Percentiles rank a stretch among this genome's conserved stretches.
Conservation (phyloP, 2,797 vertebrate genomes). For the Okamejei kenojei region DNA sequence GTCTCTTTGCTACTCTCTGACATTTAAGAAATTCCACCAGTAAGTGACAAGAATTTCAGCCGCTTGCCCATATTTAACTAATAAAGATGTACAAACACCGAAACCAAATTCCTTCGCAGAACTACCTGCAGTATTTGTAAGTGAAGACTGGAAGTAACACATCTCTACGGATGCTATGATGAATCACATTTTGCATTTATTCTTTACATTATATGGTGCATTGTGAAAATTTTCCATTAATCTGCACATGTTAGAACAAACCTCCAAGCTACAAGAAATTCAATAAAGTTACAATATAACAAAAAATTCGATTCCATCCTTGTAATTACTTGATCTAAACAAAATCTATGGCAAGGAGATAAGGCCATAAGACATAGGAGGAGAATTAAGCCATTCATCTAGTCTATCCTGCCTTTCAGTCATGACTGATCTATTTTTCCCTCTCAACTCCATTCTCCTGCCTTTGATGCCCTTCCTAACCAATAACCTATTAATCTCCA, state of each 20-base stretch:
- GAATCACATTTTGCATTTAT: not conserved
- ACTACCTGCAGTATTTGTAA: not conserved
- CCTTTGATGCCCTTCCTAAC: too few species aligned
- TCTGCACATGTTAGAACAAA: not conserved
- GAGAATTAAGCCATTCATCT: too few species aligned
- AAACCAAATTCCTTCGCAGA: not conserved
- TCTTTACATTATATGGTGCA: not conserved
- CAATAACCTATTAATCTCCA: too few species aligned
- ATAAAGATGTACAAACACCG: slow-evolving; percentile 5
- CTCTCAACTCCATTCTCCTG: too few species aligned
- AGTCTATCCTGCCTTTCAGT: too few species aligned
- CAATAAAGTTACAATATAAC: not conserved
- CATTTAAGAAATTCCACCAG: slow-evolving; percentile 12
- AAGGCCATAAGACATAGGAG: too few species aligned
- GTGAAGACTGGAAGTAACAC: not conserved
- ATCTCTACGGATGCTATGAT: not conserved
- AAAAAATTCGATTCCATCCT: not conserved
- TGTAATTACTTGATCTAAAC: not conserved
- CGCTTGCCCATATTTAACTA: not conserved
- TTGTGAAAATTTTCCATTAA: not conserved
- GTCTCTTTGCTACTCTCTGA: not conserved
- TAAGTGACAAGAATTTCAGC: slow-evolving; percentile 19
- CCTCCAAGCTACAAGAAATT: not conserved
- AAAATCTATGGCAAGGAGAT: not conserved
- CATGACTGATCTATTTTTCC: too few species aligned